Conservation (phyloP, 2,888 invertebrate genomes). For the Branchipolynoe longqiensis region DNA sequence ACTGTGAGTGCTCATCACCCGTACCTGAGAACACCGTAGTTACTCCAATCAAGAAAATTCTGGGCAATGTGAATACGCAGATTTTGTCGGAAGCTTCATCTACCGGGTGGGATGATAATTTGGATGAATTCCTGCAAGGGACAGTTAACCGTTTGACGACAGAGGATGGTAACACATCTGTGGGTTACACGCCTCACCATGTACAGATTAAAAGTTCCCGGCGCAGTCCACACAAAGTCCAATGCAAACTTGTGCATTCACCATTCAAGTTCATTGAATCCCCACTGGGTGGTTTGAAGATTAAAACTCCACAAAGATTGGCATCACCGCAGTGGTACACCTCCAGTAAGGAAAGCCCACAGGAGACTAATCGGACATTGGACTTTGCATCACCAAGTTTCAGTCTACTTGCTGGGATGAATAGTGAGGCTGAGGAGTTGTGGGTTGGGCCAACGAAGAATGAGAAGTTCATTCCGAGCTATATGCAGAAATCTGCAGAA, state of each 20-base stretch:
- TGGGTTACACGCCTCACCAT: neutral
- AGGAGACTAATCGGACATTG: neutral
- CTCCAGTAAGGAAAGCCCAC: neutral
- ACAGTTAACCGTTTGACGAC: neutral
- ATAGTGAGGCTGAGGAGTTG: neutral
- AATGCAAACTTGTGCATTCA: neutral
- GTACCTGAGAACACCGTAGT: neutral
- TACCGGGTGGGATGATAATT: slow-evolving; percentile 32
- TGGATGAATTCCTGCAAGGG: slow-evolving; percentile 34
- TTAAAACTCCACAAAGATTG: neutral
- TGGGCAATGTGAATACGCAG: neutral
- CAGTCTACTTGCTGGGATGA: neutral
- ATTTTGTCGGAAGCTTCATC: slow-evolving; percentile 25
- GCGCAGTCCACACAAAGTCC: neutral
- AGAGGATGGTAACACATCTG: neutral
- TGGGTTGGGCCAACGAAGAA: slow-evolving; percentile 36
- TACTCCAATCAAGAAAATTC: slow-evolving; percentile 24
- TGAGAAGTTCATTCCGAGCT: neutral
- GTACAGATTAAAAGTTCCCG: neutral
- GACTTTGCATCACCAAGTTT: slow-evolving; percentile 14
- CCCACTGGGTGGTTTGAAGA: neutral
- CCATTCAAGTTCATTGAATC: slow-evolving; percentile 17
- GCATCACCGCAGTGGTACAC: slow-evolving; percentile 4
- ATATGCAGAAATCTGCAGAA: neutral
- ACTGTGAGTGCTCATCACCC: neutral